These are phyloP conservation scores for Rhagonycha fulva DNA, from an alignment of 2,888 invertebrate species.

Conservation along the genomic window DNA sequence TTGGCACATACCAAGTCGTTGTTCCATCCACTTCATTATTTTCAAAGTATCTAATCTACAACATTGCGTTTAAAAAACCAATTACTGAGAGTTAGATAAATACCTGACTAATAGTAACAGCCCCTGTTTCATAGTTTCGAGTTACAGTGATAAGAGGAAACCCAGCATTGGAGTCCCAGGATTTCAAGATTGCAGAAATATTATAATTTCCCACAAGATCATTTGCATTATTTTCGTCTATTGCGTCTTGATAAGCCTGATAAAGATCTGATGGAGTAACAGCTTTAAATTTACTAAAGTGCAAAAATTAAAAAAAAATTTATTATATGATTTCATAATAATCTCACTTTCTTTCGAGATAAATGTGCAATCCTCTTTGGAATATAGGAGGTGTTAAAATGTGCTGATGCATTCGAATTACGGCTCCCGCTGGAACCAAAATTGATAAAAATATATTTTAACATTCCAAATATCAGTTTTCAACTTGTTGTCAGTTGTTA, in stretches of 20 bases:
- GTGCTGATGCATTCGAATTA: constrained; percentile 48
- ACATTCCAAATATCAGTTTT: no score
- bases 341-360: constrained; percentile 21
- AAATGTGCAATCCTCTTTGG: constrained; percentile 22
- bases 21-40: background rate
- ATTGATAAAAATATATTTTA: background rate
- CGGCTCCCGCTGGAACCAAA: constrained; percentile 61
- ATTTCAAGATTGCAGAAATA: constrained; percentile 12
- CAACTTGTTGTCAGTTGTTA: no score
- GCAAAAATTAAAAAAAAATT: background rate
- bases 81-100: background rate
- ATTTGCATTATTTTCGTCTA: constrained; percentile 1
- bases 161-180: constrained; percentile 21
- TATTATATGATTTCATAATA: background rate
- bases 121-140: constrained; percentile 18
- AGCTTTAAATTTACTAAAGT: constrained; percentile 12
- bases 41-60: background rate
- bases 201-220: constrained; percentile 4
- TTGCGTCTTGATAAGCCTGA: constrained; percentile 9
- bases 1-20: constrained; percentile 9
- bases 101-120: constrained; percentile 17
- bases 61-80: background rate
- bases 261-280: constrained; percentile 14
- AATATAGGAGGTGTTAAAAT: constrained; percentile 25
- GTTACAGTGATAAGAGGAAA: constrained; percentile 19